These are phyloP conservation scores for Chelonia mydas DNA, from an alignment of 2,797 vertebrate species.

Conservation along the genomic window DNA sequence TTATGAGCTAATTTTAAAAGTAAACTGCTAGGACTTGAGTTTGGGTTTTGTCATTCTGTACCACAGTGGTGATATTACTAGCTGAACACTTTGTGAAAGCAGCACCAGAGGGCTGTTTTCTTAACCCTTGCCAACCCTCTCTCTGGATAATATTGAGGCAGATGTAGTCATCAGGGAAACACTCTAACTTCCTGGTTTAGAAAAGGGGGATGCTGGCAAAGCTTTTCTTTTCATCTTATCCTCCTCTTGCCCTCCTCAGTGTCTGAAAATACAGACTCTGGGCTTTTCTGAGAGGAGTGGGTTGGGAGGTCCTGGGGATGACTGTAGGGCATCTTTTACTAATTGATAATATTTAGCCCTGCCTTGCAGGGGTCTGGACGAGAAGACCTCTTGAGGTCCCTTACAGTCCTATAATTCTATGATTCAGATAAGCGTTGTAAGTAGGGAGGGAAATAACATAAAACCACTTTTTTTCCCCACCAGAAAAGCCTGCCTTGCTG, in stretches of 20 bases:
- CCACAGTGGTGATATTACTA: conserved; percentile 12
- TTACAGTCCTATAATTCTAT: too few relatives aligned
- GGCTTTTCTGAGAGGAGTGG: neutral
- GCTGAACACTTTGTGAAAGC: conserved; percentile 18
- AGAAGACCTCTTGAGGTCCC: too few relatives aligned
- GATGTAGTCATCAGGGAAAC: conserved; percentile 6
- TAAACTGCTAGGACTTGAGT: neutral
- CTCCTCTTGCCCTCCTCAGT: neutral
- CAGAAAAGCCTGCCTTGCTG: conserved; percentile 21
- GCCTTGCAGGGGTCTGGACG: neutral
- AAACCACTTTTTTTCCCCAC: neutral
- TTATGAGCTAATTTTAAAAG: conserved; percentile 23
- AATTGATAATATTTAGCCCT: conserved; percentile 52
- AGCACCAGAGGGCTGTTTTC: neutral
- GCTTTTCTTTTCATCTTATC: conserved; percentile 47
- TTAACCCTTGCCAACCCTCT: conserved; percentile 43
- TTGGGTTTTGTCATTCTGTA: neutral
- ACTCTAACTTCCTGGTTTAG: conserved; percentile 9
- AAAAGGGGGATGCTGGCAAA: conserved; percentile 27
- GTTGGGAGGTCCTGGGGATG: conserved; percentile 17
- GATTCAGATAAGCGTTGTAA: neutral
- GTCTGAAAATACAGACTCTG: neutral
- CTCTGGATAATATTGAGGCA: conserved; percentile 10
- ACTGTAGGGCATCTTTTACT: conserved; percentile 21
- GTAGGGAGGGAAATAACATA: neutral